These are phyloP conservation scores for Neoaliturus tenellus DNA, from an alignment of 2,888 invertebrate species.

Conservation along the genomic window DNA sequence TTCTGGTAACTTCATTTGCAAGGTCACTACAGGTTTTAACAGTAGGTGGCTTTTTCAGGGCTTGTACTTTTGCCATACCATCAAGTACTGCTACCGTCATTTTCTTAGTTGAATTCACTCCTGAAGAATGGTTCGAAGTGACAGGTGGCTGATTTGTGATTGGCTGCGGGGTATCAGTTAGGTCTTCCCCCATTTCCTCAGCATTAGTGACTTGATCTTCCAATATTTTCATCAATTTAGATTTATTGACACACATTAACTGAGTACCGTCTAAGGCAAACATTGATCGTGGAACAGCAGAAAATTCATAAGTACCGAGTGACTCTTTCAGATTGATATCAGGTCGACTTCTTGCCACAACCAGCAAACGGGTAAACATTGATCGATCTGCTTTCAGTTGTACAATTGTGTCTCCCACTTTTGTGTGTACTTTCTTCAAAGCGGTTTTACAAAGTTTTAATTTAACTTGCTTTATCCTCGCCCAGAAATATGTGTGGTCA, in stretches of 20 bases:
- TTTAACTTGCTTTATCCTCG: not conserved
- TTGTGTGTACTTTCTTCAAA: not conserved
- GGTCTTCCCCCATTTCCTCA: constrained; percentile 23
- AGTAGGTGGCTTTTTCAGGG: not conserved
- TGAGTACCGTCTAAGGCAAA: constrained; percentile 30
- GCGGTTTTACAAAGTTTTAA: not conserved
- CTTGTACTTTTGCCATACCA: constrained; percentile 29
- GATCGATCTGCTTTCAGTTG: constrained; percentile 35
- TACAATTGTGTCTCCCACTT: not conserved
- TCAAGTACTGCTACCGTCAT: constrained; percentile 18
- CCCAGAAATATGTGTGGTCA: not conserved
- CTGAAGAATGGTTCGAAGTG: constrained; percentile 21
- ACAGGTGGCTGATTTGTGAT: not conserved
- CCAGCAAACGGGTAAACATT: constrained; percentile 16
- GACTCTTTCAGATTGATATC: constrained; percentile 24
- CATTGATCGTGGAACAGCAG: constrained; percentile 5
- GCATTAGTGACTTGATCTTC: constrained; percentile 17
- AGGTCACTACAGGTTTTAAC: constrained; percentile 27
- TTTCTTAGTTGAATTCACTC: not conserved
- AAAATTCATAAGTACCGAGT: constrained; percentile 6
- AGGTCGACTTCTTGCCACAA: constrained; percentile 26
- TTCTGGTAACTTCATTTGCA: constrained; percentile 32
- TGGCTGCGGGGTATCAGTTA: constrained; percentile 23
- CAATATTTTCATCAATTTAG: constrained; percentile 34
- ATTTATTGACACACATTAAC: constrained; percentile 17